phyloP scores from a whole-genome alignment of 2,113 vertebrate species.

The Malurus melanocephalus region DNA sequence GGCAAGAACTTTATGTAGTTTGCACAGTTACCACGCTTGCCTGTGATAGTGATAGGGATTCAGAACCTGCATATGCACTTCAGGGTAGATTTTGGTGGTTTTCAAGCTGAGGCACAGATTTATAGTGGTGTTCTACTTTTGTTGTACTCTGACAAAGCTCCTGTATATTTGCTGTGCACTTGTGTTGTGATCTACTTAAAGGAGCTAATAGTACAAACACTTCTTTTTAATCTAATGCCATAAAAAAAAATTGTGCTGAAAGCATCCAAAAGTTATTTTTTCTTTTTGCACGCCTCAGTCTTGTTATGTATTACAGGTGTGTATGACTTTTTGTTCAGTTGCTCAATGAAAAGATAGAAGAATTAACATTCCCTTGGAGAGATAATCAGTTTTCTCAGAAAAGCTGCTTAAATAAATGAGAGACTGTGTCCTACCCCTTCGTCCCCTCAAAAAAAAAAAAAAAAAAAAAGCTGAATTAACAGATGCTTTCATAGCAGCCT shows the following conservation, averaged over 20 bases:
- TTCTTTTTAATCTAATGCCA: neutral
- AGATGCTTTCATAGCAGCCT: neutral
- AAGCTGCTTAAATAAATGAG: conserved; percentile 7
- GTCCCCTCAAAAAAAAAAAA: neutral
- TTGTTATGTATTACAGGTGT: neutral
- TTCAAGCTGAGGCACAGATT: neutral
- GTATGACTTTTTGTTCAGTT: neutral
- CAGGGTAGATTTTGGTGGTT: neutral
- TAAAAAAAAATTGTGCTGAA: neutral
- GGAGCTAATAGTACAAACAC: neutral
- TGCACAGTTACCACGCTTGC: neutral
- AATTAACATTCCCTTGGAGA: neutral
- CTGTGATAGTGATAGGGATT: neutral
- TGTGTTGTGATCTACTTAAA: neutral
- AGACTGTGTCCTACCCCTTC: neutral
- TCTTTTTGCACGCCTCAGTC: neutral
- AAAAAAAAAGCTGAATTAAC: neutral
- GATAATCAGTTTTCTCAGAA: neutral
- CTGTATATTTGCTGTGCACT: neutral
- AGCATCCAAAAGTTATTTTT: neutral
- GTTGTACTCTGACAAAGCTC: neutral
- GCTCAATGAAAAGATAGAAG: neutral
- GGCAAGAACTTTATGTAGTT: neutral
- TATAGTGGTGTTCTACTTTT: neutral
- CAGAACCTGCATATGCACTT: neutral